These are phyloP conservation scores for Mesoligia furuncula DNA, from an alignment of 2,888 invertebrate species.

Conservation along the genomic window DNA sequence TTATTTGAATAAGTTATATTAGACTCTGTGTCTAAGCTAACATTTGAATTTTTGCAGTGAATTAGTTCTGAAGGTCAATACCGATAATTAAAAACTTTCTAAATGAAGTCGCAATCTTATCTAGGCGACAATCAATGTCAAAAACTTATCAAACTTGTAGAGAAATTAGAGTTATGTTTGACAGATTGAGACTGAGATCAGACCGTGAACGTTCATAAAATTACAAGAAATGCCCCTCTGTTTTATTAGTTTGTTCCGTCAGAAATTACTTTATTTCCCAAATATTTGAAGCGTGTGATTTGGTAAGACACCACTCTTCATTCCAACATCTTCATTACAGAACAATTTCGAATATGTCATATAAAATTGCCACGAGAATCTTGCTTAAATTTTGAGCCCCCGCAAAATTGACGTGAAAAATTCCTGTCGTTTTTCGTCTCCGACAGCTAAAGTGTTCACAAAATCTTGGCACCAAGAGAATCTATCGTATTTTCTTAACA, in stretches of 20 bases:
- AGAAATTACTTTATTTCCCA: neutral
- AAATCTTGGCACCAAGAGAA: slow-evolving; percentile 40
- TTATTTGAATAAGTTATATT: neutral
- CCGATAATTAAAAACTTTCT: neutral
- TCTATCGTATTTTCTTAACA: slow-evolving; percentile 74
- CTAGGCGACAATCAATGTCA: neutral
- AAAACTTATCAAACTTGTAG: neutral
- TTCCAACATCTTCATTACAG: slow-evolving; percentile 20
- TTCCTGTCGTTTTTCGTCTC: slow-evolving; percentile 4
- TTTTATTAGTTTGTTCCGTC: neutral
- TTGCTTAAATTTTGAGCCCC: neutral
- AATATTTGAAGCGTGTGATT: neutral
- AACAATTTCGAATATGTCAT: neutral
- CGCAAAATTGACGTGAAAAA: slow-evolving; percentile 18
- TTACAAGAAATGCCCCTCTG: neutral
- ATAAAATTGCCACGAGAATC: slow-evolving; percentile 5
- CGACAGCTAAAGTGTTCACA: slow-evolving; percentile 26
- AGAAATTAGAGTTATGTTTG: neutral
- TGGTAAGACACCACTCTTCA: neutral
- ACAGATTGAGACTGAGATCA: neutral
- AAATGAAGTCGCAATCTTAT: neutral
- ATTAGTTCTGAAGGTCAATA: neutral
- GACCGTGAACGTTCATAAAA: neutral
- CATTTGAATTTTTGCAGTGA: neutral
- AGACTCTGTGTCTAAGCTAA: neutral